Base-by-base conservation (phyloP, 1,140 invertebrate genomes). In the Aphaenogaster floridana region DNA sequence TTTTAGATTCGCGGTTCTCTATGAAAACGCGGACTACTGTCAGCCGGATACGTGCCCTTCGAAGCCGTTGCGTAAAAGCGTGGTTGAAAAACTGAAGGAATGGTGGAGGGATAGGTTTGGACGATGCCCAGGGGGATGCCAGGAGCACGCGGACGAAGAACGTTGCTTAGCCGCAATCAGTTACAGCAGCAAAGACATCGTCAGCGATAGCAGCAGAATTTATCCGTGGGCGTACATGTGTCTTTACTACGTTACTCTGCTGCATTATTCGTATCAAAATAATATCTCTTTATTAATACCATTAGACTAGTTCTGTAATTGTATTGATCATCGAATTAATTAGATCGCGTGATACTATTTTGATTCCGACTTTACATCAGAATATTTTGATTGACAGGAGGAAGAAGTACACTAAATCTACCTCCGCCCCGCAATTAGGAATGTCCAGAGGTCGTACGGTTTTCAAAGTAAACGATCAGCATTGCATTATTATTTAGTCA, bases 21-120 rank as follows among this genome's bases (percentile, higher is more conserved):
- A 93, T 45, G 76, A 92, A 39, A 94, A 94, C 69, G 66, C 54
- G 2, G 90, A 93, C 8, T 94, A 90, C 42, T 92, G 91, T n/a
- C 57, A 91, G 9, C 13, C 74, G 7, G 90, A 91, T 11, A 90
- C 50, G 0, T 86, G 90, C 21, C 13, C 61, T 2, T 87, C 87
- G 21, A 83, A 42, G 7, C 15, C n/a, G 2, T 54, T 68, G 4
- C 76, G 54, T 4, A 89, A 89, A 69, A 72, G 86, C 2, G 42
- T 86, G 11, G 6, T 78, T 21, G 36, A 86, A 17, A 92, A 86
- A 68, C 42, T 91, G 6, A 90, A 89, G 36, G 80, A 89, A 39
- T 91, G 89, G 79, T 93, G 90, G 88, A 91, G 45, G 34, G 76
- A 52, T 39, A 94, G 61, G 61, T 91, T 92, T 63, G 85, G 89